Base-by-base conservation (phyloP, 2,797 vertebrate species). In the Microcaecilia unicolor region DNA sequence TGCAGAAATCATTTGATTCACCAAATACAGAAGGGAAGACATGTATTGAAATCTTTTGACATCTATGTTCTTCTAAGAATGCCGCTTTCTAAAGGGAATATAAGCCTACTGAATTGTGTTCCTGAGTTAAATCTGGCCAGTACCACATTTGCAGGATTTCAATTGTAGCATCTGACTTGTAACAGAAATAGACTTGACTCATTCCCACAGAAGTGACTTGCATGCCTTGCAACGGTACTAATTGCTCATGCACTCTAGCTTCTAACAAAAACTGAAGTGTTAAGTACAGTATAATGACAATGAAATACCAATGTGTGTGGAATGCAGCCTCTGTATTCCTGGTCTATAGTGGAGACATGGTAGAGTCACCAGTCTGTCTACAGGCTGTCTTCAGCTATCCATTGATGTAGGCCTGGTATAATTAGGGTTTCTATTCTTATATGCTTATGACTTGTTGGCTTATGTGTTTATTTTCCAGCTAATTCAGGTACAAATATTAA, bases 71-170 rank as follows among this genome's bases (percentile, higher is more conserved):
- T 51, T 48, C 43, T 39, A 53, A 15, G 13, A 2, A 49, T 34
- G 6, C 11, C 47, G 42, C 48, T 37, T 35, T 36, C 27, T 37
- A 15, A 31, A 41, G 5, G 15, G 12, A 12, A 15, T 44, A 46
- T 61, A 49, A 60, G 30, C 29, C 37, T 36, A 22, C 37, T 48
- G 20, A n/a, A n/a, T n/a, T 13, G 52, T 54, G 53, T 55, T 62
- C 32, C 48, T 6, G 0, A 50, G 54, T 32, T 1, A 0, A 53
- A 39, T 24, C 39, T 50, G 50, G 37, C 58, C 60, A 46, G 14
- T 40, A 14, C 30, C 51, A 51, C n/a, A n/a, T n/a, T n/a, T n/a
- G n/a, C n/a, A n/a, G n/a, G n/a, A n/a, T n/a, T n/a, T n/a, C n/a
- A n/a, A n/a, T n/a, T n/a, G n/a, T n/a, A n/a, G n/a, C n/a, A n/a